These are phyloP conservation scores for Drosophila pallidifrons DNA, from an alignment of 1,140 invertebrate species.

Conservation along the genomic window DNA sequence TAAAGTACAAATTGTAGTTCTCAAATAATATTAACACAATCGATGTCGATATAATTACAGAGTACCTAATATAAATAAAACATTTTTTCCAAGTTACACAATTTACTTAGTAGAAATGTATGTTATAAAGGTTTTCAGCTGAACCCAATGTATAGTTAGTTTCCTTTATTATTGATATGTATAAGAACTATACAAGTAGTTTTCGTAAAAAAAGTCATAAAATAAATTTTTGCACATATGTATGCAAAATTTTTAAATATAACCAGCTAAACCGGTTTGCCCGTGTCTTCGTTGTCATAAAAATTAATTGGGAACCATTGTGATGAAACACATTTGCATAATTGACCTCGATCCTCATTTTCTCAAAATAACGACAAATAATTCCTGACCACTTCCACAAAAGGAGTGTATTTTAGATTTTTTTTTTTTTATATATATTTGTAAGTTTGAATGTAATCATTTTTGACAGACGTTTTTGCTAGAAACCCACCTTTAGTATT, in stretches of 20 bases:
- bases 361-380: neutral
- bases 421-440: neutral
- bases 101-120: too few relatives aligned
- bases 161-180: too few relatives aligned
- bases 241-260: constrained; percentile 3
- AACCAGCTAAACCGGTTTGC: constrained; percentile 11
- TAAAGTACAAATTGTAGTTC: neutral
- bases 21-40: too few relatives aligned
- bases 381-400: neutral
- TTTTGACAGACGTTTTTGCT: neutral
- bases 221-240: neutral
- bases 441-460: neutral
- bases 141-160: too few relatives aligned
- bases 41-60: neutral
- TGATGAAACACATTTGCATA: constrained; percentile 15
- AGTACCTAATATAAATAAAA: neutral
- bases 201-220: constrained; percentile 1
- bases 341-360: constrained; percentile 16
- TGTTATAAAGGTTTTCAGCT: too few relatives aligned
- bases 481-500: neutral
- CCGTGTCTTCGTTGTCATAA: constrained; percentile 12
- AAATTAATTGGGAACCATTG: constrained; percentile 17
- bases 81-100: too few relatives aligned
- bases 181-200: too few relatives aligned
- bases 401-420: neutral